Evolutionary conservation across 2,888 invertebrate species (phyloP).

Genomic region (Thymelicus sylvestris): DNA sequence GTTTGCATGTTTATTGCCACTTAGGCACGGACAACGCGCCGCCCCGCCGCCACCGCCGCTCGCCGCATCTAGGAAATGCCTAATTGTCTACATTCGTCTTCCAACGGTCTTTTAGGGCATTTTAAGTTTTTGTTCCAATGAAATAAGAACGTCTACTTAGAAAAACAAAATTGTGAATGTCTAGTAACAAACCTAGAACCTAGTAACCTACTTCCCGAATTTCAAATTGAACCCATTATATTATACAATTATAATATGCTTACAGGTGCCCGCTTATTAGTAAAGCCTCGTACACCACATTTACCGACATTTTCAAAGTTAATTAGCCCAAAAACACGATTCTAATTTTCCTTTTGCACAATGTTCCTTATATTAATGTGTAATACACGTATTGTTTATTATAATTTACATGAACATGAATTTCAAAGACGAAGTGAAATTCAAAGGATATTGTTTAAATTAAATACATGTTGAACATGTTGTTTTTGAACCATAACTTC

Average conservation of each 20-base stretch:
- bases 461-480: not conserved
- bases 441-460: not conserved
- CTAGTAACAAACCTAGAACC: too few relatives aligned
- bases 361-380: not conserved
- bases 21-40: conserved; percentile 4
- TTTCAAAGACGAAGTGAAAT: not conserved
- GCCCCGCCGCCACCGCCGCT: not conserved
- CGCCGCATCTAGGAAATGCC: not conserved
- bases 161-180: too few relatives aligned
- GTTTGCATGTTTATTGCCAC: conserved; percentile 26
- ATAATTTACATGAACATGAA: not conserved
- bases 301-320: not conserved
- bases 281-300: not conserved
- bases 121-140: not conserved
- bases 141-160: not conserved
- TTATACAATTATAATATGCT: not conserved
- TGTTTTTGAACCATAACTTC: too few relatives aligned
- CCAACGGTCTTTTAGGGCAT: not conserved
- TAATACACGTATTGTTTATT: not conserved
- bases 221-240: not conserved
- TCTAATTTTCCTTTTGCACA: not conserved
- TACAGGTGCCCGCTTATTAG: not conserved
- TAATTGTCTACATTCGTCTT: conserved; percentile 7
- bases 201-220: too few relatives aligned
- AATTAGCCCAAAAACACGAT: not conserved